Conservation (phyloP, 2,888 invertebrate genomes). For the Nemapogon koenigi region DNA sequence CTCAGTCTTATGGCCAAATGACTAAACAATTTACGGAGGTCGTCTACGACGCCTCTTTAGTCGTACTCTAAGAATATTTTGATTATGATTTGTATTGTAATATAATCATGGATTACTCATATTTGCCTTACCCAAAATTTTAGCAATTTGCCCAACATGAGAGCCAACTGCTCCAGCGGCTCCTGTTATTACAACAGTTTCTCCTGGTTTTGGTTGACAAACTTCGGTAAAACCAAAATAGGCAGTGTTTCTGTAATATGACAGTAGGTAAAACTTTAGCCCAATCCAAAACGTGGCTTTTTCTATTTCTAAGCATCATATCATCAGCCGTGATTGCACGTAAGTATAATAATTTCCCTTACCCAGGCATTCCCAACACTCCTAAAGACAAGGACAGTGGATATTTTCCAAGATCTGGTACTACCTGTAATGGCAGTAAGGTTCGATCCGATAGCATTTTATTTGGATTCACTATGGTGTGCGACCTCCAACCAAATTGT, state of each 20-base stretch:
- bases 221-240: slow-evolving; percentile 77
- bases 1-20: too few species aligned
- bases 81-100: neutral
- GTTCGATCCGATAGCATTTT: slow-evolving; percentile 19
- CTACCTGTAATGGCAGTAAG: slow-evolving; percentile 35
- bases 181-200: slow-evolving; percentile 74
- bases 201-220: slow-evolving; percentile 73
- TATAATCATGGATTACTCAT: neutral
- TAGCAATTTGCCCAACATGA: slow-evolving; percentile 80
- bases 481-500: slow-evolving; percentile 71
- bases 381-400: slow-evolving; percentile 71
- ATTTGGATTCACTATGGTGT: slow-evolving; percentile 39
- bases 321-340: too few species aligned
- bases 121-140: slow-evolving; percentile 61
- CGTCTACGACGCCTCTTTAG: too few species aligned
- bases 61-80: too few species aligned
- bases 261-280: too few species aligned
- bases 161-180: slow-evolving; percentile 83
- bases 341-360: too few species aligned
- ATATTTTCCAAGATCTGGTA: slow-evolving; percentile 66
- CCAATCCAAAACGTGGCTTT: too few species aligned
- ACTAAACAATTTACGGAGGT: too few species aligned
- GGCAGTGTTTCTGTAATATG: slow-evolving; percentile 70
- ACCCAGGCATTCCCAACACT: slow-evolving; percentile 77
- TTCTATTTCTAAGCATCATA: too few species aligned